A percentile compares a stretch with the other conserved stretches of the same genome.
phyloP scores from a whole-genome alignment of 2,888 invertebrate genomes.

The Cryptus armator region DNA sequence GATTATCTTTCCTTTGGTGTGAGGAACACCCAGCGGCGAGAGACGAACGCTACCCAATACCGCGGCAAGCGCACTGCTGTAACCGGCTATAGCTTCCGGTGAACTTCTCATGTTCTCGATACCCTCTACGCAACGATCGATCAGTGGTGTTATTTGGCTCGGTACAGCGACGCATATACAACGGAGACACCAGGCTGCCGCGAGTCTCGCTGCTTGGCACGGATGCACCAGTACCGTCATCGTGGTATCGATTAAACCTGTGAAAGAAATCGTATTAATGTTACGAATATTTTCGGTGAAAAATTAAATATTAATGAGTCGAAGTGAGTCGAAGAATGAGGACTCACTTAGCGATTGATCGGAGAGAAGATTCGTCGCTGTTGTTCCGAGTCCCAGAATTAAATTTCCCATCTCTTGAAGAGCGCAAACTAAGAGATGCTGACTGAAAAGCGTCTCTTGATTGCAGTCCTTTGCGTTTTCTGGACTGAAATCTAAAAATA shows the following conservation, averaged over 20 bases:
- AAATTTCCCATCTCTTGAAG: constrained; percentile 97
- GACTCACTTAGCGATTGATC: constrained; percentile 93
- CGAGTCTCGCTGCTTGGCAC: constrained; percentile 95
- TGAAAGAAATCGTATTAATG: constrained; percentile 69
- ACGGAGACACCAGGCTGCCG: constrained; percentile 97
- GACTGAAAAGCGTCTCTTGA: constrained; percentile 95
- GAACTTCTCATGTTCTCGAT: constrained; percentile 96
- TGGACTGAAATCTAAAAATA: constrained; percentile 91
- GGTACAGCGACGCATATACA: constrained; percentile 97
- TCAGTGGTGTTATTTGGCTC: constrained; percentile 96
- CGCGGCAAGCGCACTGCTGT: constrained; percentile 97
- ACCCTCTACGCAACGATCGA: constrained; percentile 95
- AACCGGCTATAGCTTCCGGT: constrained; percentile 95
- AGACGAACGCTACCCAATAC: constrained; percentile 96
- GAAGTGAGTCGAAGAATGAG: background rate
- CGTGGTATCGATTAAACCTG: constrained; percentile 91
- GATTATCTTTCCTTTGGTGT: constrained; percentile 97
- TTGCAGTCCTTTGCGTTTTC: constrained; percentile 97
- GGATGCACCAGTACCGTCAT: constrained; percentile 96
- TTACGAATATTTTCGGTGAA: background rate
- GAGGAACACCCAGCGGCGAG: constrained; percentile 97
- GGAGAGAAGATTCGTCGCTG: constrained; percentile 95
- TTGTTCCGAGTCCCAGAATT: constrained; percentile 96
- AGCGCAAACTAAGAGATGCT: constrained; percentile 96
- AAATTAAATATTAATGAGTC: background rate